Percentiles rank a stretch among this genome's conserved stretches.
phyloP scores from a whole-genome alignment of 2,797 vertebrate species.

The Clarias laeviceps region DNA sequence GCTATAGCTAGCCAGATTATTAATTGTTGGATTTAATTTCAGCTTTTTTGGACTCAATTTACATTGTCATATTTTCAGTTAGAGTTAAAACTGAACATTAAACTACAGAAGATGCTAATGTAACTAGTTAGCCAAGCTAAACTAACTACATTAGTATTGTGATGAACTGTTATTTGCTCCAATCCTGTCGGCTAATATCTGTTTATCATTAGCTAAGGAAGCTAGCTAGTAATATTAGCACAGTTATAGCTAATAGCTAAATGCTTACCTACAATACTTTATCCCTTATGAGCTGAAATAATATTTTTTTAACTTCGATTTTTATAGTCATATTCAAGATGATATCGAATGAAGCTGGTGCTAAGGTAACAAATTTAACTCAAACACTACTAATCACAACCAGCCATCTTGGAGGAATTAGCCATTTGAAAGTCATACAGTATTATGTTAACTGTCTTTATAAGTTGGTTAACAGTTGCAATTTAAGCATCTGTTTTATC shows the following conservation, averaged over 20 bases:
- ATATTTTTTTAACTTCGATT: not conserved
- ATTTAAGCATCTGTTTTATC: conserved; percentile 18
- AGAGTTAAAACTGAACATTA: not conserved
- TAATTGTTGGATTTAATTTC: not conserved
- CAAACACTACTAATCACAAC: not conserved
- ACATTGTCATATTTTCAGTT: not conserved
- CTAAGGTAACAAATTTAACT: not conserved
- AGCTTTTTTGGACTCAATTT: not conserved
- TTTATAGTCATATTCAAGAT: not conserved
- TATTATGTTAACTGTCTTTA: not conserved
- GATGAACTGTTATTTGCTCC: not conserved
- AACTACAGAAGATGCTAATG: not conserved
- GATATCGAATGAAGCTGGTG: not conserved
- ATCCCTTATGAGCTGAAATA: not conserved
- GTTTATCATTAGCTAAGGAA: not conserved
- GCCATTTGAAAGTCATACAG: not conserved
- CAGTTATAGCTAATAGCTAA: not conserved
- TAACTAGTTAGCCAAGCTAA: not conserved
- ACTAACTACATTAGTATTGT: too few relatives aligned
- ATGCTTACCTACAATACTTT: not conserved
- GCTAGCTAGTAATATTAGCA: not conserved
- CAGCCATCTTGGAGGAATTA: not conserved
- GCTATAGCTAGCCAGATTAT: not conserved
- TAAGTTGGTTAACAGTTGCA: not conserved
- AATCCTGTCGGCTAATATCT: not conserved